These are phyloP conservation scores for Dryobota labecula DNA, from an alignment of 2,888 invertebrate genomes.

Conservation along the genomic window DNA sequence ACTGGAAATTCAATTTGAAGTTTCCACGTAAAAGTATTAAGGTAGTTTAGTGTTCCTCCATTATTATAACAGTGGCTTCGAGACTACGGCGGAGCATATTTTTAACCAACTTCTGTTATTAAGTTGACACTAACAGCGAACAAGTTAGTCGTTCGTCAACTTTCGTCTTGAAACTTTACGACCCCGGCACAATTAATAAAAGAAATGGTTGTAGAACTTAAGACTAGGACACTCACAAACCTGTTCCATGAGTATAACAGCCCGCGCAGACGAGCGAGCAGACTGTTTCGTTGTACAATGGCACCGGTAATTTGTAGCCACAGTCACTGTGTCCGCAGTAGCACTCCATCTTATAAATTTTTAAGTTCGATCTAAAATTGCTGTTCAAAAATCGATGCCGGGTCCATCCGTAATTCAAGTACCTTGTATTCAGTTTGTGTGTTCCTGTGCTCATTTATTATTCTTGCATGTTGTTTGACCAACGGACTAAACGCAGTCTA, in stretches of 20 bases:
- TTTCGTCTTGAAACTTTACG: slow-evolving; percentile 57
- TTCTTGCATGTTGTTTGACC: slow-evolving; percentile 57
- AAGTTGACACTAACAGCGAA: slow-evolving; percentile 71
- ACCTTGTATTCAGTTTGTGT: slow-evolving; percentile 45
- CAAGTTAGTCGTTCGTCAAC: slow-evolving; percentile 68
- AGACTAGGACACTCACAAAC: slow-evolving; percentile 23
- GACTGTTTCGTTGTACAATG: slow-evolving; percentile 23
- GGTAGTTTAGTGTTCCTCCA: slow-evolving; percentile 70
- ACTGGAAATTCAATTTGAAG: slow-evolving; percentile 85
- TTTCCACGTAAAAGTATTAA: slow-evolving; percentile 77
- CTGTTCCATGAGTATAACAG: slow-evolving; percentile 37
- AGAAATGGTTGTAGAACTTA: slow-evolving; percentile 45
- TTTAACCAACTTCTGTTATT: slow-evolving; percentile 71
- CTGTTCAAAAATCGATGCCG: slow-evolving; percentile 22
- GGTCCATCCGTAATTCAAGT: slow-evolving; percentile 22
- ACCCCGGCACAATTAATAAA: slow-evolving; percentile 56
- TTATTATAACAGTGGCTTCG: slow-evolving; percentile 58
- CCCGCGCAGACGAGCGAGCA: slow-evolving; percentile 15
- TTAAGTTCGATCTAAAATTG: slow-evolving; percentile 33
- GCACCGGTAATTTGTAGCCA: slow-evolving; percentile 34
- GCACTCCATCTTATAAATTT: slow-evolving; percentile 41
- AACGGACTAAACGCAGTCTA: slow-evolving; percentile 53
- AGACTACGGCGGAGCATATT: slow-evolving; percentile 64
- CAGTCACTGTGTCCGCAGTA: slow-evolving; percentile 20
- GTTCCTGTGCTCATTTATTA: slow-evolving; percentile 40